Evolutionary conservation across 2,113 vertebrate genomes (phyloP), one percentile per base, ranked within the genome.

Genomic region (Thinocorus orbignyianus): DNA sequence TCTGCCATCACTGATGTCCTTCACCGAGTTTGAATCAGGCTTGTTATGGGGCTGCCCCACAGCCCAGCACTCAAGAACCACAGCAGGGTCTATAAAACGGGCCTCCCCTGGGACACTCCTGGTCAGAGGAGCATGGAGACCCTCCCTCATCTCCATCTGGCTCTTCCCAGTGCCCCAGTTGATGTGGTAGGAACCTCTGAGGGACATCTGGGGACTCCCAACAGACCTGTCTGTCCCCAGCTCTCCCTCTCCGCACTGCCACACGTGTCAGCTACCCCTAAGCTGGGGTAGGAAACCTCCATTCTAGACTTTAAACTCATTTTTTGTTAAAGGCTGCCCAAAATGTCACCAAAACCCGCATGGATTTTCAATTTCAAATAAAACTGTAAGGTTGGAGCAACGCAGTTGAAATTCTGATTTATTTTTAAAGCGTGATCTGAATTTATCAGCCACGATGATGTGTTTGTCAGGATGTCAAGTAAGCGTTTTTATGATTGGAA

Each of bases 111-210:
- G 52, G 35, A 17, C 6, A 33, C 22, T 64, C 60, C 54, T 1
- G 3, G 60, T 22, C 3, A 11, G 55, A 54, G 24, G n/a, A 33
- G 60, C n/a, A 3, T 2, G 57, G 51, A 3, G 12, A 87, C 17
- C 54, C 11, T 16, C 23, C 74, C 39, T 12, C 44, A 2, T 1
- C 19, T 26, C 17, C 35, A 4, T 10, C 44, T 4, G 8, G 31
- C 22, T 54, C 33, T 55, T 8, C 77, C 42, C 33, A 2, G 9
- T 9, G 37, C 23, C 46, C 41, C 15, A 4, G 1, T 2, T 68
- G 52, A 33, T 9, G 0, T 0, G n/a, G 15, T n/a, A 72, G 58
- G 71, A 31, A 9, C 44, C 1, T 9, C 4, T 2, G 25, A 22
- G 76, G 65, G 71, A 33, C 1, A 0, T 2, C 35, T 25, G 31